Evolutionary conservation across 2,888 invertebrate species (phyloP), one percentile per base, ranked within the genome.

Genomic region (Torymus texanus): DNA sequence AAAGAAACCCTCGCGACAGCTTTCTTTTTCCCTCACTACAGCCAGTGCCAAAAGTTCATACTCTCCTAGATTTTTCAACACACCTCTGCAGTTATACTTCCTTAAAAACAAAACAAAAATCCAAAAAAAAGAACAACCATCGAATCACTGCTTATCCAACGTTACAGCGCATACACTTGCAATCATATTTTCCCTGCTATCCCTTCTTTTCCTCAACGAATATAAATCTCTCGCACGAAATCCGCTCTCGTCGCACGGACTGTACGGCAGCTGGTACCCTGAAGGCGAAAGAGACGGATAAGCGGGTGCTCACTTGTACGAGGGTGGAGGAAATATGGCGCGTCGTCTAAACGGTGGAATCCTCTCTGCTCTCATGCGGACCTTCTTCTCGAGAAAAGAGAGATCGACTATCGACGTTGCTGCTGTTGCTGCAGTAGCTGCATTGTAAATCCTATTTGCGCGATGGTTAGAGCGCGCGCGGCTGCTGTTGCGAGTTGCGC

Each of bases 391-490:
- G 58, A 66, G 56, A 53, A 53, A 62, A 55, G 63, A 56, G 61
- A 78, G 55, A 55, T 71, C 59, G 53, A 61, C 72, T 59, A 41
- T 5, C n/a, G 14, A 53, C 53, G 51, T 51, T 13, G 72, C 72
- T 41, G 8, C 41, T 41, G 41, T 8, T 41, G 8, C 10, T 12
- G 16, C 12, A n/a, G 41, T n/a, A 29, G 41, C 63, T 70, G 77
- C 76, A 24, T 58, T 63, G 63, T 70, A 65, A 65, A 71, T 71
- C 71, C 71, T 71, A 55, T 77, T 77, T 71, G 24, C 58, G 50
- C 61, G 75, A 67, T 8, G 56, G 18, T 55, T 24, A 8, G 41
- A 41, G 41, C 41, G 5, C 8, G 41, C 8, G 8, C 41, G 41
- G 41, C 41, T 41, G 41, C 41, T 41, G 41, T 41, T 41, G 41